Conservation (phyloP, 2,888 invertebrate species). For the Eristalis tenax region DNA sequence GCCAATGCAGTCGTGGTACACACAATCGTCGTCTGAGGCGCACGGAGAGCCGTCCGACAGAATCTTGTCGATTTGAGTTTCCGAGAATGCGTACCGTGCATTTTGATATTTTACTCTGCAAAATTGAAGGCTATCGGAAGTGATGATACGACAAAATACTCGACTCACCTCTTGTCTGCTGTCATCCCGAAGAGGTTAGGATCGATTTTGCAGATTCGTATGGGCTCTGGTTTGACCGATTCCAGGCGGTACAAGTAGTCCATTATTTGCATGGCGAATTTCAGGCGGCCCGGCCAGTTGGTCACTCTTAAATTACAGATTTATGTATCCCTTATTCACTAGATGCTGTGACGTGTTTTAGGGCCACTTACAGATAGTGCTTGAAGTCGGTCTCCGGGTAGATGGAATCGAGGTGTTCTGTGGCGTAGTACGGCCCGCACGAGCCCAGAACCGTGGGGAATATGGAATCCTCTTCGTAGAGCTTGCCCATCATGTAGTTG, state of each 20-base stretch:
- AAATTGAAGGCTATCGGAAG: neutral
- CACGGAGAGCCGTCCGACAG: slow-evolving; percentile 77
- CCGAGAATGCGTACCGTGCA: slow-evolving; percentile 78
- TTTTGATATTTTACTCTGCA: slow-evolving; percentile 78
- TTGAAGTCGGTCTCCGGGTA: slow-evolving; percentile 77
- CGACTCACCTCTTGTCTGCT: slow-evolving; percentile 75
- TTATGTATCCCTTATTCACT: neutral
- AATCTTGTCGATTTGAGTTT: slow-evolving; percentile 78
- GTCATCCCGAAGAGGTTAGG: slow-evolving; percentile 78
- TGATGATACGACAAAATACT: neutral
- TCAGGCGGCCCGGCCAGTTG: slow-evolving; percentile 78
- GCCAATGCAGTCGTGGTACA: slow-evolving; percentile 77
- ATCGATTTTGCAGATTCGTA: slow-evolving; percentile 79
- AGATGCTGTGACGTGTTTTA: neutral
- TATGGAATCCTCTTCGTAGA: slow-evolving; percentile 79
- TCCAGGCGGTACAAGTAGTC: slow-evolving; percentile 79
- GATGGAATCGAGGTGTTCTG: slow-evolving; percentile 78
- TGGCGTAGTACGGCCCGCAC: slow-evolving; percentile 80
- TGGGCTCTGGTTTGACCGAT: slow-evolving; percentile 79
- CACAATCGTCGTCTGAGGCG: slow-evolving; percentile 76
- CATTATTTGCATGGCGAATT: slow-evolving; percentile 79
- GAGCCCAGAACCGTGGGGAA: slow-evolving; percentile 79
- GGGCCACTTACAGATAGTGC: slow-evolving; percentile 77
- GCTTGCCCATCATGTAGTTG: slow-evolving; percentile 80
- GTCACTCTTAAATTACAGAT: slow-evolving; percentile 73